phyloP scores from a whole-genome alignment of 2,888 invertebrate species.

The Scaptomyza parva region DNA sequence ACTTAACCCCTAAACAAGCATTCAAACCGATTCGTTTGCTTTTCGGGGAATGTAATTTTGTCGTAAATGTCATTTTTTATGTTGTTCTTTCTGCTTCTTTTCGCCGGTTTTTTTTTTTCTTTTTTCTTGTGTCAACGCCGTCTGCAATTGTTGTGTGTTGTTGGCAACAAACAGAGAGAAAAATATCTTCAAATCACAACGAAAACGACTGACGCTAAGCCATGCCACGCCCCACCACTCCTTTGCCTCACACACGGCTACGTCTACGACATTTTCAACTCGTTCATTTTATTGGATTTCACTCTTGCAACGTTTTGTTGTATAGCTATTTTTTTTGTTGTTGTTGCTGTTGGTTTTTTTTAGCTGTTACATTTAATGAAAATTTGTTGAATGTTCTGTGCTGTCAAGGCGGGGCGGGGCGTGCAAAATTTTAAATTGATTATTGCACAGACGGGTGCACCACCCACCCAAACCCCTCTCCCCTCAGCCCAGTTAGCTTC shows the following conservation, averaged over 20 bases:
- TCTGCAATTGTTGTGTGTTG: conserved; percentile 57
- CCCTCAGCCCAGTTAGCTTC: not conserved
- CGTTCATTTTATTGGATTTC: conserved; percentile 66
- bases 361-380: conserved; percentile 62
- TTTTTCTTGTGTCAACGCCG: conserved; percentile 25
- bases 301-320: conserved; percentile 26
- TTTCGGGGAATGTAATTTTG: conserved; percentile 68
- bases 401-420: conserved; percentile 56
- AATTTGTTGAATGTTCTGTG: conserved; percentile 59
- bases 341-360: conserved; percentile 17
- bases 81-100: conserved; percentile 39
- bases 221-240: conserved; percentile 6
- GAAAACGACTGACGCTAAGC: conserved; percentile 36
- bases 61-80: conserved; percentile 73
- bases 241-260: not conserved
- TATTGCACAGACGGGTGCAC: conserved; percentile 40
- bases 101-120: conserved; percentile 12
- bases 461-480: not conserved
- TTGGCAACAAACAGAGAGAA: conserved; percentile 52
- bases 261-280: conserved; percentile 62
- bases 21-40: conserved; percentile 27
- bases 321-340: not conserved
- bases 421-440: conserved; percentile 74
- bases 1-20: conserved; percentile 23
- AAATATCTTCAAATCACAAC: conserved; percentile 69